phyloP scores from a whole-genome alignment of 1,140 invertebrate species.

The Hesperophylax magnus region DNA sequence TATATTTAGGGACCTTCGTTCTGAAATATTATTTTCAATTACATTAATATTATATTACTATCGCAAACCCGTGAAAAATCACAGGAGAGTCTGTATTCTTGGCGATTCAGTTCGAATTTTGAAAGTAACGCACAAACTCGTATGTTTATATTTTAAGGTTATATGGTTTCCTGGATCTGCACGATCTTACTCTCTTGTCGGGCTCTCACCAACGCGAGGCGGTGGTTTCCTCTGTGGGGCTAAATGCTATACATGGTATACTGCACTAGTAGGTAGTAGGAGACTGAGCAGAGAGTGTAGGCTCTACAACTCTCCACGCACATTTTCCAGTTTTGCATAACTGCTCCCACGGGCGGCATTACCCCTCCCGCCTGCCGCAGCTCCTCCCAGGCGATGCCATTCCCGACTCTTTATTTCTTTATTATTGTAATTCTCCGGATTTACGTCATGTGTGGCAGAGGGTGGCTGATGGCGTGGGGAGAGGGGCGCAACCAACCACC shows the following conservation, averaged over 20 bases:
- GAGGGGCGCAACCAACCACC: background rate
- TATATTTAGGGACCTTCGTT: no score
- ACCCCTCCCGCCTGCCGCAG: conserved; percentile 53
- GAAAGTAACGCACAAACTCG: no score
- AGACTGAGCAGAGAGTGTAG: background rate
- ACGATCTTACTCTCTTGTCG: no score
- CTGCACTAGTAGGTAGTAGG: no score
- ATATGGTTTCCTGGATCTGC: no score
- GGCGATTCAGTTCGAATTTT: no score
- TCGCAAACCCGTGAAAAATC: no score
- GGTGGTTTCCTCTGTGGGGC: background rate
- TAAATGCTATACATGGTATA: background rate
- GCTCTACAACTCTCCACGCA: conserved; percentile 8
- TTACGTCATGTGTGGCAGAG: conserved; percentile 40
- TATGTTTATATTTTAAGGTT: no score
- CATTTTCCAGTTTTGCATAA: conserved; percentile 49
- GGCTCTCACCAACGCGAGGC: no score
- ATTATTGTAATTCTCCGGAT: conserved; percentile 57
- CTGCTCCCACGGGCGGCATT: conserved; percentile 53
- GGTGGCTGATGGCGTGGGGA: background rate
- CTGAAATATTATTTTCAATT: no score
- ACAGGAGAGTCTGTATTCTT: no score
- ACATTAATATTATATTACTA: no score
- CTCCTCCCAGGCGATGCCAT: conserved; percentile 55
- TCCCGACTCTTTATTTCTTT: conserved; percentile 55